These are phyloP conservation scores for Brienomyrus brachyistius DNA, from an alignment of 2,113 vertebrate genomes.

Conservation along the genomic window DNA sequence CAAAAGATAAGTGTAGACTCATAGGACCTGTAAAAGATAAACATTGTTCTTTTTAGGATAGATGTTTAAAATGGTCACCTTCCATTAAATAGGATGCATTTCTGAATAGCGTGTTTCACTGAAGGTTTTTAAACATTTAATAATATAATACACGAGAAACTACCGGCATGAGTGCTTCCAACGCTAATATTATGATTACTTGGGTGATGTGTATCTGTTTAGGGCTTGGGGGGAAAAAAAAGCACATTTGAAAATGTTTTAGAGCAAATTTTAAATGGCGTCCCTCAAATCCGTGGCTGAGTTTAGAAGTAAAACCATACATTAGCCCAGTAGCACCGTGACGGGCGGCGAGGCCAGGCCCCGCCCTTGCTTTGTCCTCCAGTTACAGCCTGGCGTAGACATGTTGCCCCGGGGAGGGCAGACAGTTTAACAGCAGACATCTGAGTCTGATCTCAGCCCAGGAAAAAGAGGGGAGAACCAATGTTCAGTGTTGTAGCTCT, in stretches of 20 bases:
- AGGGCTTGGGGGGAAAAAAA: not conserved
- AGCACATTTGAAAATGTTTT: not conserved
- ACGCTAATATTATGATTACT: conserved; percentile 1
- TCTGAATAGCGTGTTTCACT: not conserved
- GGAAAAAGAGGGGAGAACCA: not conserved
- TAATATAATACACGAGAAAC: not conserved
- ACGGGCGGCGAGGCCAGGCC: not conserved
- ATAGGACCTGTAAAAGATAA: not conserved
- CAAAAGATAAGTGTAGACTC: not conserved
- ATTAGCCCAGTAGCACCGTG: not conserved
- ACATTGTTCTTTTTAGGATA: not conserved
- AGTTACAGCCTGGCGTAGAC: not conserved
- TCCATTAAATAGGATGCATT: conserved; percentile 1
- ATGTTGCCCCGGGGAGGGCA: not conserved
- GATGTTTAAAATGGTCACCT: not conserved
- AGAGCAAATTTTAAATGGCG: not conserved
- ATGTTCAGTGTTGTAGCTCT: not conserved
- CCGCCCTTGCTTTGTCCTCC: not conserved
- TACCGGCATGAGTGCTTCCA: not conserved
- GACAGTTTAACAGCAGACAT: conserved; percentile 4
- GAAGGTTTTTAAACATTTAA: not conserved
- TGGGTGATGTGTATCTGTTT: conserved; percentile 3
- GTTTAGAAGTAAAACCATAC: conserved; percentile 1
- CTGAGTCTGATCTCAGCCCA: not conserved
- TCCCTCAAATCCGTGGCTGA: not conserved